Evolutionary conservation across 2,888 invertebrate species (phyloP).

Genomic region (Julus scanicus): DNA sequence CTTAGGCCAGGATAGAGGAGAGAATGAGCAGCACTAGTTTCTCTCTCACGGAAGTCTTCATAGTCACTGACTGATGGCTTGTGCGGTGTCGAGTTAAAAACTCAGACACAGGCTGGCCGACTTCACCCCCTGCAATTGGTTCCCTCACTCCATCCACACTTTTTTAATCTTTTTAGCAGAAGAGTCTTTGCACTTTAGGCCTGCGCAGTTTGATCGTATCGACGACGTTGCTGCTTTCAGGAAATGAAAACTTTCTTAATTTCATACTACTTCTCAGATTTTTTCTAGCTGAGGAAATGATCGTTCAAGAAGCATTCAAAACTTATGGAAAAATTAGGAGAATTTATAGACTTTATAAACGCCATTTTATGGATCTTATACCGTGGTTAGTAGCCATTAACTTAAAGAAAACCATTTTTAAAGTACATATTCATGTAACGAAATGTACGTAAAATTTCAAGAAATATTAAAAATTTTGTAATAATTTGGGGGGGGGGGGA

Average conservation of each 20-base stretch:
- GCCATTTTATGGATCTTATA: no score
- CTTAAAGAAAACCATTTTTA: no score
- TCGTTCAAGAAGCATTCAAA: not conserved
- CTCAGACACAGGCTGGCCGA: not conserved
- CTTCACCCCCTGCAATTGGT: constrained; percentile 41
- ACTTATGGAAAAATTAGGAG: no score
- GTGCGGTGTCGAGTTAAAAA: constrained; percentile 20
- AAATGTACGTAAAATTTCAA: no score
- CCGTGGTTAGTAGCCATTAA: no score
- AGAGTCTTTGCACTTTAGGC: constrained; percentile 43
- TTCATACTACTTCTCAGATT: not conserved
- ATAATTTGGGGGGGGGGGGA: no score
- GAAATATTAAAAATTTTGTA: no score
- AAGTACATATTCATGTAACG: no score
- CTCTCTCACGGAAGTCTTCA: constrained; percentile 41
- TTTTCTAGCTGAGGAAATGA: not conserved
- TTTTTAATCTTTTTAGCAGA: constrained; percentile 44
- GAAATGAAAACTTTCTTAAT: not conserved
- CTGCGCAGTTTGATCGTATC: constrained; percentile 9
- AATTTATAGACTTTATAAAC: no score
- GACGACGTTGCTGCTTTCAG: not conserved
- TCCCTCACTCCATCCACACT: constrained; percentile 30
- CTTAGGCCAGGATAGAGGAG: not conserved
- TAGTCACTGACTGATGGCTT: constrained; percentile 36
- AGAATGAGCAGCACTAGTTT: constrained; percentile 1